Conservation (phyloP, 2,113 vertebrate genomes). For the Salvelinus fontinalis region DNA sequence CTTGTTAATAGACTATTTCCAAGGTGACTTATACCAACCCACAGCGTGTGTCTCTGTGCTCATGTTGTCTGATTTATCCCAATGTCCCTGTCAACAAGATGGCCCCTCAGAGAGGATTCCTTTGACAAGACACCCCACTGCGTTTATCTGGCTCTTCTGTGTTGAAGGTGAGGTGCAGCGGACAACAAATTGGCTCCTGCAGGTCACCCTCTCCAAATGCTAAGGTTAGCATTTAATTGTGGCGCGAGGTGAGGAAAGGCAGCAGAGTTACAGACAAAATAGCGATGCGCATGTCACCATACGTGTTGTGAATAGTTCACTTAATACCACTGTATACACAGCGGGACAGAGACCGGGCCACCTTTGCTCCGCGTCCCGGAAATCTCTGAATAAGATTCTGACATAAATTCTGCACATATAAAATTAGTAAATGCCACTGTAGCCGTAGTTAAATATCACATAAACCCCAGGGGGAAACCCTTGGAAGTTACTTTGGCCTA, state of each 20-base stretch:
- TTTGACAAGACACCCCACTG: neutral
- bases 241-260: conserved; percentile 63
- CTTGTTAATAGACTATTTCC: neutral
- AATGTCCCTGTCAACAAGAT: conserved; percentile 60
- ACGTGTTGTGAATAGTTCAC: conserved; percentile 84
- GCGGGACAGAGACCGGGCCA: conserved; percentile 73
- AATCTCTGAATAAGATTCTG: conserved; percentile 81
- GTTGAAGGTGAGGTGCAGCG: conserved; percentile 41
- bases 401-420: conserved; percentile 85
- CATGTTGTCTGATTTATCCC: conserved; percentile 41
- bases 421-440: conserved; percentile 88
- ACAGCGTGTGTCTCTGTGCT: conserved; percentile 21
- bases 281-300: conserved; percentile 72
- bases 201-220: conserved; percentile 70
- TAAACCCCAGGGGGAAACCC: conserved; percentile 62
- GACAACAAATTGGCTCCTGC: conserved; percentile 76
- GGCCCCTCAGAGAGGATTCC: conserved; percentile 20
- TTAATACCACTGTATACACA: conserved; percentile 83
- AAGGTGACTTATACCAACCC: neutral
- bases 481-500: conserved; percentile 59
- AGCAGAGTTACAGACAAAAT: conserved; percentile 72
- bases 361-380: conserved; percentile 77
- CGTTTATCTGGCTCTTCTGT: conserved; percentile 46
- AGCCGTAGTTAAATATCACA: conserved; percentile 86
- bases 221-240: conserved; percentile 80